These are phyloP conservation scores for Arenaria interpres DNA, from an alignment of 2,113 vertebrate species.

Conservation along the genomic window DNA sequence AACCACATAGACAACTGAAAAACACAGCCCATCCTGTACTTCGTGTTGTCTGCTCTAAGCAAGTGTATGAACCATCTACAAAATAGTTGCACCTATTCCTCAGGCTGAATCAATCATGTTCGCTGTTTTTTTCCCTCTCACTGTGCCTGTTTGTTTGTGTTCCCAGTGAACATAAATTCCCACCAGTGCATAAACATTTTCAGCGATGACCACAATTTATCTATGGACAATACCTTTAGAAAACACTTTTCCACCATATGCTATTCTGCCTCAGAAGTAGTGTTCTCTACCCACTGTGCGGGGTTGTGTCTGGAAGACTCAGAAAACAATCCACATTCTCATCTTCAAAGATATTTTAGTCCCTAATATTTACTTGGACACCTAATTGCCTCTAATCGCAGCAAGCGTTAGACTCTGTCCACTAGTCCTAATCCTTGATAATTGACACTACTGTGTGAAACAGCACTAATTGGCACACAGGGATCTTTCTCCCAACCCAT, in stretches of 20 bases:
- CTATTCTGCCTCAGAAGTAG: not conserved
- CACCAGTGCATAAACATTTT: not conserved
- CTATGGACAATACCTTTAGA: not conserved
- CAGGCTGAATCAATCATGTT: not conserved
- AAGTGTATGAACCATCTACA: not conserved
- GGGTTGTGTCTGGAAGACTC: not conserved
- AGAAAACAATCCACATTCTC: not conserved
- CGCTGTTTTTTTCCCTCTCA: not conserved
- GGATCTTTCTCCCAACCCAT: not conserved
- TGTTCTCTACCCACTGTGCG: not conserved
- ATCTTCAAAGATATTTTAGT: not conserved
- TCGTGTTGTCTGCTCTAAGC: not conserved
- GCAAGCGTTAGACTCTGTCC: not conserved
- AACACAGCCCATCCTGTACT: not conserved
- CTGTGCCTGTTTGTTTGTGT: not conserved
- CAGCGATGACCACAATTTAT: not conserved
- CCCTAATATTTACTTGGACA: not conserved
- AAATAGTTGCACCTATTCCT: not conserved
- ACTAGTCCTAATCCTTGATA: not conserved
- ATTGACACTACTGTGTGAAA: not conserved
- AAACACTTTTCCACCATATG: not conserved
- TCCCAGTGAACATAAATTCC: not conserved
- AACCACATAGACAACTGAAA: not conserved
- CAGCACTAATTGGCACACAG: fast-evolving
- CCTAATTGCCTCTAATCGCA: not conserved